These are phyloP conservation scores for Chionodraco myersi DNA, from an alignment of 2,113 vertebrate genomes.

Conservation along the genomic window DNA sequence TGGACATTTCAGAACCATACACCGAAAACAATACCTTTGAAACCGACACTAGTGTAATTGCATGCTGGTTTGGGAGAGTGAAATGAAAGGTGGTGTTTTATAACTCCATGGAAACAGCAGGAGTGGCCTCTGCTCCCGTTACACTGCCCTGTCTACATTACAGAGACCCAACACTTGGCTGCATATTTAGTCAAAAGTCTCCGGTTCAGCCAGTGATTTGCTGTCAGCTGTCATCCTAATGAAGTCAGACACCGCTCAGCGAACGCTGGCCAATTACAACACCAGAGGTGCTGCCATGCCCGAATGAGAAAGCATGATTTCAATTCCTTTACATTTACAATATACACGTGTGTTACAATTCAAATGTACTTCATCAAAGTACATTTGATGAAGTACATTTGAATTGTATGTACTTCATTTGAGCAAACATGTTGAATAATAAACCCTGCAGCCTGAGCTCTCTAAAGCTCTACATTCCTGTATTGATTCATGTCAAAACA, in stretches of 20 bases:
- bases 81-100: slow-evolving; percentile 1
- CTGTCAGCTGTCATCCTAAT: slow-evolving; percentile 56
- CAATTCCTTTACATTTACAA: slow-evolving; percentile 25
- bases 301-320: slow-evolving; percentile 50
- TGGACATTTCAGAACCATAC: not conserved
- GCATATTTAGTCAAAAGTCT: slow-evolving; percentile 41
- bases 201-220: slow-evolving; percentile 56
- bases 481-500: not conserved
- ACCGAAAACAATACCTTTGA: not conserved
- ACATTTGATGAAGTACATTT: no score
- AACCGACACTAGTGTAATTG: not conserved
- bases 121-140: slow-evolving; percentile 18
- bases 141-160: slow-evolving; percentile 26
- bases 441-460: not conserved
- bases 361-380: no score
- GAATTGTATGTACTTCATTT: no score
- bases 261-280: slow-evolving; percentile 30
- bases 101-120: not conserved
- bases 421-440: not conserved
- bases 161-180: slow-evolving; percentile 6
- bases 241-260: slow-evolving; percentile 43
- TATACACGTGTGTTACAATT: not conserved
- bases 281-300: slow-evolving; percentile 36
- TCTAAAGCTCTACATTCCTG: not conserved
- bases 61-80: not conserved